Evolutionary conservation across 1,140 invertebrate genomes (phyloP).

Genomic region (Listronotus oregonensis): DNA sequence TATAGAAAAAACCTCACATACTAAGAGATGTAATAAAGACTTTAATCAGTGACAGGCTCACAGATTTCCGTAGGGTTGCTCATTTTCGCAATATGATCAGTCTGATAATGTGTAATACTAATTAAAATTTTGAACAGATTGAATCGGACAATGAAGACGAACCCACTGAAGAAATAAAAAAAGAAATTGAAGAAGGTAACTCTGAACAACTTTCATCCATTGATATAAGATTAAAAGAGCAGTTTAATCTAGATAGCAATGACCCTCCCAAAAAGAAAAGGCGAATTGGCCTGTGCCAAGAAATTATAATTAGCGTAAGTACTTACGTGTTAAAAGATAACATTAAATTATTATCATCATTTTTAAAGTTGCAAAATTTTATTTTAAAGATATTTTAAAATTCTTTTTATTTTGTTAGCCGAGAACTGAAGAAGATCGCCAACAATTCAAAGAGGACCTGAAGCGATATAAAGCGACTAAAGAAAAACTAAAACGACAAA

Average conservation of each 20-base stretch:
- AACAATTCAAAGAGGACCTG: slow-evolving; percentile 69
- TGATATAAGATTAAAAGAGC: slow-evolving; percentile 48
- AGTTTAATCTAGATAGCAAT: slow-evolving; percentile 43
- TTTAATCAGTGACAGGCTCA: no score
- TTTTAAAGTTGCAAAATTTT: no score
- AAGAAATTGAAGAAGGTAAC: slow-evolving; percentile 2
- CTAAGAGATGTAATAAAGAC: no score
- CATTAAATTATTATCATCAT: no score
- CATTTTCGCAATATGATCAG: no score
- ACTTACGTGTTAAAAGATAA: no score
- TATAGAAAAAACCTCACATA: no score
- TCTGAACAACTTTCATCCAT: slow-evolving; percentile 29
- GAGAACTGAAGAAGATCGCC: slow-evolving; percentile 74
- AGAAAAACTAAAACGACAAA: slow-evolving; percentile 73
- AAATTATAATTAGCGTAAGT: slow-evolving; percentile 73
- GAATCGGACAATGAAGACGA: slow-evolving; percentile 27
- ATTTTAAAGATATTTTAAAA: no score
- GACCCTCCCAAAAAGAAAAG: slow-evolving; percentile 47
- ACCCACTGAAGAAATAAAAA: not conserved
- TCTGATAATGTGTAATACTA: no score
- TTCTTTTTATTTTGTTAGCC: slow-evolving; percentile 60
- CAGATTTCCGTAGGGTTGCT: no score
- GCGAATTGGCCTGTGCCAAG: slow-evolving; percentile 66
- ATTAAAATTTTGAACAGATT: slow-evolving; percentile 5
- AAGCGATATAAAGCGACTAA: slow-evolving; percentile 77